A percentile compares a stretch with the other conserved stretches of the same genome.
Conservation (phyloP, 2,113 vertebrate genomes). For the Corythaeola cristata region DNA sequence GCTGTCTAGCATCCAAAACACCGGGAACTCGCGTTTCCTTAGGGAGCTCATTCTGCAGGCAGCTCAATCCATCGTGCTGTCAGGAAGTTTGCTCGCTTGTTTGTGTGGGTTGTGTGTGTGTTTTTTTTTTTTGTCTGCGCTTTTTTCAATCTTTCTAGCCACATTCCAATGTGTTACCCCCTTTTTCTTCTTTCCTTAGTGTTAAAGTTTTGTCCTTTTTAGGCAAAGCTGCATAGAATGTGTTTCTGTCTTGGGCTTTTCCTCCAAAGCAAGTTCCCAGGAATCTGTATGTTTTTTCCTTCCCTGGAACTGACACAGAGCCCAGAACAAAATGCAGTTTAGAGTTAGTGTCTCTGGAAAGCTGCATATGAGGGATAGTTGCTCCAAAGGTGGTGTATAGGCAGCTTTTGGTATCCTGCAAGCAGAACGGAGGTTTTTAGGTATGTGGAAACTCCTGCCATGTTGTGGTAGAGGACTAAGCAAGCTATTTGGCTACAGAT, state of each 20-base stretch:
- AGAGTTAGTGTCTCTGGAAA: not conserved
- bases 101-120: not conserved
- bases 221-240: not conserved
- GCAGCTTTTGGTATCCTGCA: not conserved
- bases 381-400: not conserved
- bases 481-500: not conserved
- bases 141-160: not conserved
- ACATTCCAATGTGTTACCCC: not conserved
- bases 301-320: not conserved
- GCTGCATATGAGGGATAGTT: not conserved
- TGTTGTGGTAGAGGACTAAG: not conserved
- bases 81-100: slow-evolving; percentile 28
- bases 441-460: not conserved
- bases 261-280: not conserved
- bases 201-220: slow-evolving; percentile 15
- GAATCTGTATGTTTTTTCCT: not conserved
- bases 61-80: not conserved
- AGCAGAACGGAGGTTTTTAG: not conserved
- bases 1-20: not conserved
- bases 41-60: not conserved
- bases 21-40: not conserved
- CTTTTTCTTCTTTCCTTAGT: not conserved
- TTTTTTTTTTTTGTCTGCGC: not conserved
- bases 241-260: not conserved
- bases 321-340: not conserved